Evolutionary conservation across 2,113 vertebrate genomes (phyloP).

Genomic region (Trinectes maculatus): DNA sequence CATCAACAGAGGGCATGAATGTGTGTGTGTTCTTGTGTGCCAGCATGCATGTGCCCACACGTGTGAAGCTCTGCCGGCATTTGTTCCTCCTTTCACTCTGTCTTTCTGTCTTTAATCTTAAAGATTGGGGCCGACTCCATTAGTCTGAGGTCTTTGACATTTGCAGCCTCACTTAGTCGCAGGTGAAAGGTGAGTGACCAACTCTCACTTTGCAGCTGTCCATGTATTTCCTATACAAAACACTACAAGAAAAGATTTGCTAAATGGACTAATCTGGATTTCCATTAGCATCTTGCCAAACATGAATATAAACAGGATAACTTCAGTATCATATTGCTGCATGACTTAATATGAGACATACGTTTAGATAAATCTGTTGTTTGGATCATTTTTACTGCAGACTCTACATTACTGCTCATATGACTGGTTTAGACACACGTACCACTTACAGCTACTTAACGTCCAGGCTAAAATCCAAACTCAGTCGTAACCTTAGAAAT

Average conservation of each 20-base stretch:
- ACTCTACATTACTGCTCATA: no score
- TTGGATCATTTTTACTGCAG: not conserved
- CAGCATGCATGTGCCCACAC: not conserved
- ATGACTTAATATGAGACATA: not conserved
- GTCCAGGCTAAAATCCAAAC: slow-evolving; percentile 2
- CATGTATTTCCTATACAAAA: not conserved
- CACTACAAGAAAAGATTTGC: not conserved
- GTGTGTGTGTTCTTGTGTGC: slow-evolving; percentile 23
- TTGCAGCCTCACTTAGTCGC: not conserved
- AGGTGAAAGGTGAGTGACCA: not conserved
- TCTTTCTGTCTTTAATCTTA: not conserved
- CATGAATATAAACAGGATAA: not conserved
- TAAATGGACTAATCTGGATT: not conserved
- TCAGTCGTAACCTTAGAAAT: not conserved
- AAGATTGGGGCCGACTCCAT: not conserved
- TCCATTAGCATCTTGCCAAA: slow-evolving; percentile 3
- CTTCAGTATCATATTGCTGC: not conserved
- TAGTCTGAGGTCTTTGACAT: not conserved
- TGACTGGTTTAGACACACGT: no score
- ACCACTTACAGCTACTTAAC: not conserved
- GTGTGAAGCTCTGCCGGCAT: not conserved
- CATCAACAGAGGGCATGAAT: slow-evolving; percentile 57
- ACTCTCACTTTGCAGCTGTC: not conserved
- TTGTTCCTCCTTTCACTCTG: not conserved
- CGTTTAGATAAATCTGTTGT: not conserved